A percentile compares a stretch with the other conserved stretches of the same genome.
These are phyloP conservation scores for Meleagris gallopavo DNA, from an alignment of 2,113 vertebrate genomes.

Conservation along the genomic window DNA sequence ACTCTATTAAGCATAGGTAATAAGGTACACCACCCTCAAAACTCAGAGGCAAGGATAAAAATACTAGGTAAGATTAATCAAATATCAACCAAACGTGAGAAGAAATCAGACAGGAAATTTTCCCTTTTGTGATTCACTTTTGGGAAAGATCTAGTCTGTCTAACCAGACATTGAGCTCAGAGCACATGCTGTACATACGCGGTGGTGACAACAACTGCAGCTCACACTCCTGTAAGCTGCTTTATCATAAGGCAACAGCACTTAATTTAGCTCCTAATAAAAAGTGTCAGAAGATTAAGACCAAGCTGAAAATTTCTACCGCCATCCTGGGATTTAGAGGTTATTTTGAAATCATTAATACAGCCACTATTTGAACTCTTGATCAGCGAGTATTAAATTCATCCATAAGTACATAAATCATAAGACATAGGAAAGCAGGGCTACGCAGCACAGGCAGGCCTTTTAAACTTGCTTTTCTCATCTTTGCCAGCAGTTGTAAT, in stretches of 20 bases:
- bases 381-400: constrained; percentile 68
- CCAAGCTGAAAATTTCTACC: constrained; percentile 58
- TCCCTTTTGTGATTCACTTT: not conserved
- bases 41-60: not conserved
- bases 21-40: not conserved
- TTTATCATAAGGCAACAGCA: constrained; percentile 47
- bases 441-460: not conserved
- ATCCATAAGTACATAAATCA: constrained; percentile 65
- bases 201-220: not conserved
- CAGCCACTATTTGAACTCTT: constrained; percentile 65
- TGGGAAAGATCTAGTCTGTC: not conserved
- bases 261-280: constrained; percentile 69
- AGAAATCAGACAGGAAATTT: not conserved
- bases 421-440: constrained; percentile 29
- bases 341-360: constrained; percentile 72
- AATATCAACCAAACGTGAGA: not conserved
- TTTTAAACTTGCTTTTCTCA: constrained; percentile 18
- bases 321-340: constrained; percentile 67
- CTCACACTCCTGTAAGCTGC: constrained; percentile 24
- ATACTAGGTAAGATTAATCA: not conserved
- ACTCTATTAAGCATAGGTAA: rapidly evolving
- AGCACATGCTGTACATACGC: rapidly evolving
- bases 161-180: not conserved
- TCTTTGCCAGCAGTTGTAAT: not conserved
- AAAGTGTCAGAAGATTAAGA: constrained; percentile 64